Evolutionary conservation across 2,888 invertebrate genomes (phyloP).

Genomic region (Agrochola macilenta): DNA sequence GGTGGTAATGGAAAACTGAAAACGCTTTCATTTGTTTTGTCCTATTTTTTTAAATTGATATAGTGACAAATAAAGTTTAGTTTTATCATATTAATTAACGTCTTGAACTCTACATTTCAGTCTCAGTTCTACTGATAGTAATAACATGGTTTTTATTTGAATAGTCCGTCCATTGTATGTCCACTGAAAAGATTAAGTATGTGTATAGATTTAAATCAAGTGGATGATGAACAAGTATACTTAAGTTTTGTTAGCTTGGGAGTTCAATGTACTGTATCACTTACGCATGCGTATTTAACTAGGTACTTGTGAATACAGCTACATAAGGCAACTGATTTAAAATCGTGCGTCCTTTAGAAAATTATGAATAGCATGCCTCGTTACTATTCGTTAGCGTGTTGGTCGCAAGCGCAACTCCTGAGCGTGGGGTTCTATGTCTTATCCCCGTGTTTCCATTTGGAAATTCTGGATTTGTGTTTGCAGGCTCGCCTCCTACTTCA

Average conservation of each 20-base stretch:
- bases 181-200: background rate
- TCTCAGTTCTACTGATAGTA: background rate
- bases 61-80: background rate
- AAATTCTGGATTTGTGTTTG: background rate
- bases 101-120: background rate
- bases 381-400: background rate
- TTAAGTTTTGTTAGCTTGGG: background rate
- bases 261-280: slow-evolving; percentile 6
- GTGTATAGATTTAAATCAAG: background rate
- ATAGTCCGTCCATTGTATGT: background rate
- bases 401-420: background rate
- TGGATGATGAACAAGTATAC: background rate
- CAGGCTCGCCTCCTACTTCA: background rate
- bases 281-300: background rate
- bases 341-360: background rate
- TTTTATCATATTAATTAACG: background rate
- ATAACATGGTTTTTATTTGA: background rate
- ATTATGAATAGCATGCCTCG: background rate
- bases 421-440: background rate
- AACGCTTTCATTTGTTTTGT: background rate
- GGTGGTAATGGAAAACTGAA: background rate
- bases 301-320: background rate
- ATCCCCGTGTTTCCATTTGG: background rate
- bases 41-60: background rate
- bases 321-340: background rate